Evolutionary conservation across 2,797 vertebrate species (phyloP), one percentile per base, ranked within the genome.

Genomic region (Halcyon chelicuti): DNA sequence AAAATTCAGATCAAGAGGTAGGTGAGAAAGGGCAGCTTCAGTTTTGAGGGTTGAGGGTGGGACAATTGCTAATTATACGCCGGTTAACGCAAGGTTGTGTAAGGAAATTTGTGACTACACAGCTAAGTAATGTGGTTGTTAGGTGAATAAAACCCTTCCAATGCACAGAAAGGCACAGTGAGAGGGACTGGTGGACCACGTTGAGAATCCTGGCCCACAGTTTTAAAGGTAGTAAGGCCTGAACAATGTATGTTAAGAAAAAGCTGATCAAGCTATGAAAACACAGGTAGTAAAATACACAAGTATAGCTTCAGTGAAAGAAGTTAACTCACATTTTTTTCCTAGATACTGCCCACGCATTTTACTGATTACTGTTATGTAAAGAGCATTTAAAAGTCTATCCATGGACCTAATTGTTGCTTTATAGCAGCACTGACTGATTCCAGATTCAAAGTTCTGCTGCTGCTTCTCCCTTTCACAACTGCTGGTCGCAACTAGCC

Each of bases 321-420:
- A 29, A 61, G n/a, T 15, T 18, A 55, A 31, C 58, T 80, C 6
- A 1, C 14, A 52, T 79, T 71, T 28, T 70, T 26, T 86, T 60
- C 46, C 35, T 18, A 44, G 54, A 62, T 33, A 40, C 9, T 0
- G 7, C 51, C 51, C 12, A 8, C 14, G 7, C 28, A 4, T 26
- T 78, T 68, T 47, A 63, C 47, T 0, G 0, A 31, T 39, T 25
- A 40, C 9, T 66, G 14, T 42, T 44, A 46, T 20, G 23, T 28
- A 75, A 75, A 63, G 8, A 70, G 7, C 14, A 73, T 73, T 57
- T 66, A 28, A 6, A 80, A 54, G 15, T 47, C 9, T 9, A 76
- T 46, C 8, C 12, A 40, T 0, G 4, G 42, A 25, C 26, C 1
- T 21, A 67, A 46, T 5, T 46, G 28, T 52, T 91, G 33, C 25